These are phyloP conservation scores for Lordiphosa andalusiaca DNA, from an alignment of 2,888 invertebrate species.

Conservation along the genomic window DNA sequence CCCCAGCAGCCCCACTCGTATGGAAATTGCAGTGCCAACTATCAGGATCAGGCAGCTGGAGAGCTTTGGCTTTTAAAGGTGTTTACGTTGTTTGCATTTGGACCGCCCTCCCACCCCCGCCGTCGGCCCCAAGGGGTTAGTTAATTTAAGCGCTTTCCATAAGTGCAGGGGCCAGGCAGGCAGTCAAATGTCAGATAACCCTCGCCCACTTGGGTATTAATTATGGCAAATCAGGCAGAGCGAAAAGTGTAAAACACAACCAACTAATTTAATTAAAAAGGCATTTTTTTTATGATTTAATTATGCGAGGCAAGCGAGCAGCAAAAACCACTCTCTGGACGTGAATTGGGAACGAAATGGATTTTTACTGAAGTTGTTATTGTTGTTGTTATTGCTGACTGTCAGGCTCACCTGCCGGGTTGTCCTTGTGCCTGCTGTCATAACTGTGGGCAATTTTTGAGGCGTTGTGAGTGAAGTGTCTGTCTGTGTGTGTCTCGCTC, in stretches of 20 bases:
- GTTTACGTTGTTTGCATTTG: conserved; percentile 64
- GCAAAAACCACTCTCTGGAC: conserved; percentile 8
- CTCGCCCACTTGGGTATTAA: conserved; percentile 42
- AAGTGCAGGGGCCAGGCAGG: conserved; percentile 33
- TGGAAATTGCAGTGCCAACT: conserved; percentile 66
- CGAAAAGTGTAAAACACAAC: conserved; percentile 18
- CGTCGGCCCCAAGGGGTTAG: conserved; percentile 51
- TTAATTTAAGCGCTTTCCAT: conserved; percentile 73
- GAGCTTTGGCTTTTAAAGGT: conserved; percentile 61
- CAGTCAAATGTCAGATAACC: conserved; percentile 33
- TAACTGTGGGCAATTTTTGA: conserved; percentile 70
- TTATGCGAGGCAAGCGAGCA: conserved; percentile 40
- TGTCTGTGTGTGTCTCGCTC: conserved; percentile 10
- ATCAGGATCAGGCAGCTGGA: conserved; percentile 53
- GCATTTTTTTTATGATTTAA: conserved; percentile 63
- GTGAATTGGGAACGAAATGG: conserved; percentile 2
- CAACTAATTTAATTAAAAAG: conserved; percentile 64
- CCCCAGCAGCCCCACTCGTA: conserved; percentile 35
- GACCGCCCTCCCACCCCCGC: no score
- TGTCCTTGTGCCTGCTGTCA: conserved; percentile 28
- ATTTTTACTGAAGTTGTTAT: conserved; percentile 28
- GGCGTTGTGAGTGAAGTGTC: conserved; percentile 63
- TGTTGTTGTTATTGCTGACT: conserved; percentile 24
- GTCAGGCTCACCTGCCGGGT: conserved; percentile 1
- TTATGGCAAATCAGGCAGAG: conserved; percentile 38